Percentiles rank a stretch among this genome's conserved stretches.
Evolutionary conservation across 2,797 vertebrate species (phyloP).

Genomic region (Nannoperca obscura): DNA sequence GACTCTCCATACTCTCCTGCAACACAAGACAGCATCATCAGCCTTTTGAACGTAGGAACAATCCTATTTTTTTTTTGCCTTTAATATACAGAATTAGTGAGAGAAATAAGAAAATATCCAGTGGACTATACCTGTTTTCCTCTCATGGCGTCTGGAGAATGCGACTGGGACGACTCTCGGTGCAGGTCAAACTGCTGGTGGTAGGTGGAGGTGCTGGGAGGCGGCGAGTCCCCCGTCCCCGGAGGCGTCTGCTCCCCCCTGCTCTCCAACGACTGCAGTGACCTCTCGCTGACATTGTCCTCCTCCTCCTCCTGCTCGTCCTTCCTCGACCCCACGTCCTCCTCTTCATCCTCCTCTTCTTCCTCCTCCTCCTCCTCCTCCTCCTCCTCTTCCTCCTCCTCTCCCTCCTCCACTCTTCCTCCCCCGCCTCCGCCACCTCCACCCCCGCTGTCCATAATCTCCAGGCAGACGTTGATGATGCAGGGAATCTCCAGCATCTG

Average conservation of each 20-base stretch:
- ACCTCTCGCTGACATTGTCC: conserved; percentile 89
- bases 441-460: conserved; percentile 94
- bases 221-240: conserved; percentile 75
- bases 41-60: neutral
- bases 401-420: conserved; percentile 79
- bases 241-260: conserved; percentile 79
- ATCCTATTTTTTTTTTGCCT: neutral
- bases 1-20: conserved; percentile 86
- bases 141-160: conserved; percentile 76
- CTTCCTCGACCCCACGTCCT: conserved; percentile 84
- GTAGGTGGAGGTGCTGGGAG: conserved; percentile 89
- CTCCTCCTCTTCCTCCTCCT: conserved; percentile 87
- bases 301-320: conserved; percentile 88
- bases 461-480: conserved; percentile 95
- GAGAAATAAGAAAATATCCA: neutral
- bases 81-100: neutral
- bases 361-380: conserved; percentile 90
- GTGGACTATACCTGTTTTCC: conserved; percentile 73
- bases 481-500: conserved; percentile 97
- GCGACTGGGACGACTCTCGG: conserved; percentile 80
- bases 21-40: conserved; percentile 52
- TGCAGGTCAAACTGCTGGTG: conserved; percentile 64
- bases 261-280: conserved; percentile 86
- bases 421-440: conserved; percentile 83
- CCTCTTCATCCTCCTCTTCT: conserved; percentile 91